Conservation (phyloP, 2,888 invertebrate species). For the Thera britannica region DNA sequence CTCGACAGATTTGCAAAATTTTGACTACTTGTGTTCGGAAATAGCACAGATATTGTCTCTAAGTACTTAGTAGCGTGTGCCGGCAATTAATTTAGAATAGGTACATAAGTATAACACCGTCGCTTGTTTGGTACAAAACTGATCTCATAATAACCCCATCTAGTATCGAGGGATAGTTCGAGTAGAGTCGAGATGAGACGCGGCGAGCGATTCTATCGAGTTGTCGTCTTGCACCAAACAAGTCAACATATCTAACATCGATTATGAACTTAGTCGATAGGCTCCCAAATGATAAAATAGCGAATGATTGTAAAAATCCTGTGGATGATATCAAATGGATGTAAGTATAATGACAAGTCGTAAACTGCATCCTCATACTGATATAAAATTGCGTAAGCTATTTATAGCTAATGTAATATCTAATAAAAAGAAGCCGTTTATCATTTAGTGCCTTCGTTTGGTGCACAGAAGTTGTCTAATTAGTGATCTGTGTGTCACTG, state of each 20-base stretch:
- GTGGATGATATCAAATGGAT: slow-evolving; percentile 55
- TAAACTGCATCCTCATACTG: slow-evolving; percentile 68
- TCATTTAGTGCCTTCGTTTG: slow-evolving; percentile 81
- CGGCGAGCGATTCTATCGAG: slow-evolving; percentile 32
- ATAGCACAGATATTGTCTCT: slow-evolving; percentile 61
- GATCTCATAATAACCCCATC: slow-evolving; percentile 29
- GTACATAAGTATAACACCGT: slow-evolving; percentile 46
- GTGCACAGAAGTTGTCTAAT: slow-evolving; percentile 71
- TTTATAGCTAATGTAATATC: slow-evolving; percentile 46
- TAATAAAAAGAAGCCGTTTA: slow-evolving; percentile 74
- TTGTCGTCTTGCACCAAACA: slow-evolving; percentile 57
- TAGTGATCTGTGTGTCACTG: slow-evolving; percentile 63
- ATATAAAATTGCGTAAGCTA: slow-evolving; percentile 70
- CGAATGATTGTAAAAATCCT: slow-evolving; percentile 62
- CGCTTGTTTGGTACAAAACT: slow-evolving; percentile 53
- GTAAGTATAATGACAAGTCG: slow-evolving; percentile 50
- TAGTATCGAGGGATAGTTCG: not conserved
- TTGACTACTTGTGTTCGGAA: slow-evolving; percentile 74
- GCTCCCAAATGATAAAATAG: slow-evolving; percentile 83
- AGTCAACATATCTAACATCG: slow-evolving; percentile 70
- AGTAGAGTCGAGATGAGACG: slow-evolving; percentile 31
- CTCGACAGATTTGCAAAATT: slow-evolving; percentile 77
- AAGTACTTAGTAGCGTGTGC: slow-evolving; percentile 56
- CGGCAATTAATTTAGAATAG: slow-evolving; percentile 51
- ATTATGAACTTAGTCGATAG: slow-evolving; percentile 70